A percentile compares a stretch with the other conserved stretches of the same genome.
Conservation (phyloP, 1,140 invertebrate species). For the Glossosoma conforme region DNA sequence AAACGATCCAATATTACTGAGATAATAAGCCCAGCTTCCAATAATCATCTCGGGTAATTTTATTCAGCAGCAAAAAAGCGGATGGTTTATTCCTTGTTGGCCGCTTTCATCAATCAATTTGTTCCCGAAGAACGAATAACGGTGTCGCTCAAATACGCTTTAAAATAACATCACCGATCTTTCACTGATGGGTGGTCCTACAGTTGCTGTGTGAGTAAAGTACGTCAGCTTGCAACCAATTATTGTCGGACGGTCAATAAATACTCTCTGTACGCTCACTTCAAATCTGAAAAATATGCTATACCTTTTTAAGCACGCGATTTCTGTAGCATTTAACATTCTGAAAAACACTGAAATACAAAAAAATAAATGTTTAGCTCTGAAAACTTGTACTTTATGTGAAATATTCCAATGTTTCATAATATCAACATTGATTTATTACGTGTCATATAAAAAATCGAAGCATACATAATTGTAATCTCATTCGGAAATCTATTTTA, state of each 20-base stretch:
- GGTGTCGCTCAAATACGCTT: conserved; percentile 27
- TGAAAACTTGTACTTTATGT: too few species aligned
- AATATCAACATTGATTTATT: too few species aligned
- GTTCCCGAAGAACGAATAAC: conserved; percentile 24
- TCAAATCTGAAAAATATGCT: too few species aligned
- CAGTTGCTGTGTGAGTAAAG: conserved; percentile 1
- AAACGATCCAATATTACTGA: conserved; percentile 9
- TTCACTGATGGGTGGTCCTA: conserved; percentile 24
- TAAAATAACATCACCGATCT: conserved; percentile 18
- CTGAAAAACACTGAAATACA: too few species aligned
- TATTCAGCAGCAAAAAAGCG: conserved; percentile 23
- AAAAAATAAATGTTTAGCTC: too few species aligned
- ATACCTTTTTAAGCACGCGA: too few species aligned
- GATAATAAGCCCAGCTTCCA: conserved; percentile 23
- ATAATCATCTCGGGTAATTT: conserved; percentile 24
- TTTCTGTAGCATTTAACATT: too few species aligned
- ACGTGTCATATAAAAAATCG: too few species aligned
- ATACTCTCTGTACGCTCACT: conserved; percentile 3
- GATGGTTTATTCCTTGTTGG: conserved; percentile 20
- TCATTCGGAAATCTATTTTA: too few species aligned
- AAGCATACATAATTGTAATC: too few species aligned
- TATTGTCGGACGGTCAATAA: conserved; percentile 12
- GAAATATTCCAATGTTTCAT: too few species aligned
- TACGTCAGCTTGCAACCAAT: conserved; percentile 9
- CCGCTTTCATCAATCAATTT: conserved; percentile 30